Evolutionary conservation across 1,140 invertebrate species (phyloP), one percentile per base, ranked within the genome.

Genomic region (Trichonephila clavata): DNA sequence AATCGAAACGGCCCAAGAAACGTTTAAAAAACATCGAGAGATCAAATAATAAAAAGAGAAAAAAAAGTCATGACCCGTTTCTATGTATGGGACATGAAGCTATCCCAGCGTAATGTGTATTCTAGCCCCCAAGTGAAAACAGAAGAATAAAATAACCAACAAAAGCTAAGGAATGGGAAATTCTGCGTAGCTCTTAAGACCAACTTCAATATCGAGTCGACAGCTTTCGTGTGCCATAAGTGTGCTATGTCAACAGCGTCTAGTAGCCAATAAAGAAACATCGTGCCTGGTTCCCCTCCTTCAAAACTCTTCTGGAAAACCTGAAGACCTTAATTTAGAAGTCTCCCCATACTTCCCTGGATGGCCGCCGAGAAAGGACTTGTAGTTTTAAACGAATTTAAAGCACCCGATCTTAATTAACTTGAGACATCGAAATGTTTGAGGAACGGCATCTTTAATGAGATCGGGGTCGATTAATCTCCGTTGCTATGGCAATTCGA

Each of bases 331-430:
- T 87, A 61, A 93, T 93, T 93, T 93, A 60, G 84, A 93, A 88
- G 84, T 88, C 84, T 92, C 81, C 81, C 63, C 61, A 27, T 71
- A 65, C 43, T 87, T 71, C 27, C 71, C 83, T 88, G 65, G 86
- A 93, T 93, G 92, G 59, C 61, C 39, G 43, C 81, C 24, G 27
- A 83, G 50, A 43, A 83, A 71, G 81, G 61, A 24, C 68, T 87
- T 43, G 68, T 27, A 88, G 84, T 93, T 93, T 93, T 93, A 93
- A 93, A 93, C 92, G 92, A 93, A 93, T 93, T 93, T 93, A 93
- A 93, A 93, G 92, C 86, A 93, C 92, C 92, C 92, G 92, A 93
- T 93, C 92, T 88, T 93, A 93, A 93, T 93, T 93, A 93, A 93
- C 92, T 93, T 93, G 84, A 77, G 61, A 93, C 92, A 93, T 88